Percentiles rank a stretch among this genome's conserved stretches.
Evolutionary conservation across 2,113 vertebrate genomes (phyloP).

Genomic region (Murina feae): DNA sequence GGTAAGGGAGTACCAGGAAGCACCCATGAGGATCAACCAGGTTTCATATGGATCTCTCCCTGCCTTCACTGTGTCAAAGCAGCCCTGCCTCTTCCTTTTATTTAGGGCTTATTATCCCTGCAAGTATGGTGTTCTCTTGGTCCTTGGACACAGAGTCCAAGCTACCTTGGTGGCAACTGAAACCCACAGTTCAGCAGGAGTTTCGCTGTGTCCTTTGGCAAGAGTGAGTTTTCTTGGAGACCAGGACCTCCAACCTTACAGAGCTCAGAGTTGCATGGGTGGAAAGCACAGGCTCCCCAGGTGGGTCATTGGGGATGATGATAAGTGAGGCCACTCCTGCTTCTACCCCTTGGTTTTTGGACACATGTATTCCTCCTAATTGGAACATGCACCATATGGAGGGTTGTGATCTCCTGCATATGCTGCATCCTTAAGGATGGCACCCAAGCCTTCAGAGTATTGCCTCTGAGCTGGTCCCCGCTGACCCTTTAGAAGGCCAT

Average conservation of each 20-base stretch:
- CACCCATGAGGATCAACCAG: neutral
- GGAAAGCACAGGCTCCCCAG: neutral
- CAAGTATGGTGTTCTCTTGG: neutral
- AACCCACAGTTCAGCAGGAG: neutral
- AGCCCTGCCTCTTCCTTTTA: neutral
- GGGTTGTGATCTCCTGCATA: neutral
- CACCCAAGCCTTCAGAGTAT: neutral
- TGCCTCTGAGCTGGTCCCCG: neutral
- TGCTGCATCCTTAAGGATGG: neutral
- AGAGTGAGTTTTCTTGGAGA: neutral
- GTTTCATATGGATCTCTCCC: neutral
- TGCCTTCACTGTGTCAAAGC: neutral
- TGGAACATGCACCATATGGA: neutral
- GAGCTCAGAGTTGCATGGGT: neutral
- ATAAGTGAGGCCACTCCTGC: neutral
- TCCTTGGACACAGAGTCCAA: neutral
- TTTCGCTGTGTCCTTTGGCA: neutral
- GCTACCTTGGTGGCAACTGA: neutral
- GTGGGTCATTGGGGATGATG: neutral
- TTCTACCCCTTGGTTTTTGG: neutral
- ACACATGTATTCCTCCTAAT: neutral
- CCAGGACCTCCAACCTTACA: neutral
- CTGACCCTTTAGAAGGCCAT: neutral
- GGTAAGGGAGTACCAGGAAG: no score
- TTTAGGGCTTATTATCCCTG: neutral